These are phyloP conservation scores for Aphelenchoides besseyi DNA, from an alignment of 1,140 invertebrate species.

Conservation along the genomic window DNA sequence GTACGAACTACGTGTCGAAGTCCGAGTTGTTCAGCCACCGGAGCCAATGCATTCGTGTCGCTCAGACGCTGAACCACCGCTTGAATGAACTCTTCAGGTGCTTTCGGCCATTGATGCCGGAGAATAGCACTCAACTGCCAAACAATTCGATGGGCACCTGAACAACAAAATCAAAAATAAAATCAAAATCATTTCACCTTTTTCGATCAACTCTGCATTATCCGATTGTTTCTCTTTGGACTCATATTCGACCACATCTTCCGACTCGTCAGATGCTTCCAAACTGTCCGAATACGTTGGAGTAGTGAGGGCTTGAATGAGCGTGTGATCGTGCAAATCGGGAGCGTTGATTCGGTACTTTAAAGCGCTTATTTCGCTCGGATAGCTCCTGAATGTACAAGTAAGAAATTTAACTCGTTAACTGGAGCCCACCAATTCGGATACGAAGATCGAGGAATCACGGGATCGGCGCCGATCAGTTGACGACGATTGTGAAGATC, in stretches of 20 bases:
- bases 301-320: constrained; percentile 43
- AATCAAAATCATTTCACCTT: not conserved
- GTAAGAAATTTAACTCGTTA: not conserved
- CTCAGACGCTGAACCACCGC: constrained; percentile 27
- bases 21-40: constrained; percentile 33
- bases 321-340: constrained; percentile 26
- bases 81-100: constrained; percentile 47
- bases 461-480: constrained; percentile 35
- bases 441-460: constrained; percentile 26
- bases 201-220: not conserved
- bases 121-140: constrained; percentile 23
- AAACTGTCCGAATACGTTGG: constrained; percentile 31
- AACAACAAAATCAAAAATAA: not conserved
- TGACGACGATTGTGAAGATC: constrained; percentile 40
- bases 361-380: constrained; percentile 41
- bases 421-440: constrained; percentile 38
- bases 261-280: constrained; percentile 26
- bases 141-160: constrained; percentile 7
- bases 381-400: constrained; percentile 34
- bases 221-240: constrained; percentile 5
- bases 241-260: not conserved
- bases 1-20: constrained; percentile 44
- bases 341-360: constrained; percentile 33
- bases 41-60: not conserved
- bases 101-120: constrained; percentile 41